Percentiles rank a stretch among this genome's conserved stretches.
Evolutionary conservation across 1,140 invertebrate genomes (phyloP).

Genomic region (Achatina immaculata): DNA sequence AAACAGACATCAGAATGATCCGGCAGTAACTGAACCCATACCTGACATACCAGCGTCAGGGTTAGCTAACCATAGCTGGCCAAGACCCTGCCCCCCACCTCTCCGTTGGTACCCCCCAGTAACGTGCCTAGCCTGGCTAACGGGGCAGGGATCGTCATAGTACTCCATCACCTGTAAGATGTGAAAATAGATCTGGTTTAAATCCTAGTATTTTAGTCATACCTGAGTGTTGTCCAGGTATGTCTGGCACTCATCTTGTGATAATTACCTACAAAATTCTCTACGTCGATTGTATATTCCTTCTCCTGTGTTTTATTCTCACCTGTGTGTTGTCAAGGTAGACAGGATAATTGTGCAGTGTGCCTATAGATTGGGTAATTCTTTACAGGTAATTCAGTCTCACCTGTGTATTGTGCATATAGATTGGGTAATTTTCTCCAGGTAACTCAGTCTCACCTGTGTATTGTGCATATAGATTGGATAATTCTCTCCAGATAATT

Average conservation of each 20-base stretch:
- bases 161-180: too few species aligned
- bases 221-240: not conserved
- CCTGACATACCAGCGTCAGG: too few species aligned
- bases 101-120: too few species aligned
- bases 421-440: not conserved
- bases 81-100: too few species aligned
- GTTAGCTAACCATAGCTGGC: too few species aligned
- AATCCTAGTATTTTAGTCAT: not conserved
- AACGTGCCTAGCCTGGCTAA: too few species aligned
- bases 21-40: too few species aligned
- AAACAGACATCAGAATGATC: too few species aligned
- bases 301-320: not conserved
- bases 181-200: too few species aligned
- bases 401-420: not conserved
- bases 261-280: not conserved
- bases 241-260: not conserved
- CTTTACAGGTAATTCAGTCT: not conserved
- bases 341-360: not conserved
- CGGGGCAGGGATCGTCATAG: too few species aligned
- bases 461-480: not conserved
- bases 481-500: not conserved
- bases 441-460: not conserved
- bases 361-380: not conserved
- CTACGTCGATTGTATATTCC: not conserved
- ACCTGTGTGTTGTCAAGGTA: not conserved